These are phyloP conservation scores for Ciona savignyi DNA, from an alignment of 23 tunicate genomes.

Conservation along the genomic window DNA sequence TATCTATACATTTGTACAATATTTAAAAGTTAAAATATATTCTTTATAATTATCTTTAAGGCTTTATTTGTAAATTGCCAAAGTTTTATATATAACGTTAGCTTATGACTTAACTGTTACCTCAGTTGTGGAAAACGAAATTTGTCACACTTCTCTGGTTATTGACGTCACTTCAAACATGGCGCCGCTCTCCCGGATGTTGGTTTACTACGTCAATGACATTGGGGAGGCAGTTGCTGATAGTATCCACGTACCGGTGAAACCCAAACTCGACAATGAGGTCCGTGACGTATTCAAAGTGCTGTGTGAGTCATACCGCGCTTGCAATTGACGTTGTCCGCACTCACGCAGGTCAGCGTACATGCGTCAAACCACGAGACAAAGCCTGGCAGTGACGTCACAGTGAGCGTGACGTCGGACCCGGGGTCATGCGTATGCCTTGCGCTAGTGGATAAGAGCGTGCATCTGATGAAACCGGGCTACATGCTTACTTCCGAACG, in stretches of 20 bases:
- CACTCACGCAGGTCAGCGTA: too few relatives aligned
- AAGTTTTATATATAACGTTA: too few relatives aligned
- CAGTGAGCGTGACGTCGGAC: constrained; percentile 21
- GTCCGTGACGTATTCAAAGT: constrained; percentile 9
- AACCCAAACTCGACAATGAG: constrained; percentile 50
- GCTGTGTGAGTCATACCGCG: not conserved
- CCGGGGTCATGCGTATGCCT: constrained; percentile 80
- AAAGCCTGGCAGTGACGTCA: constrained; percentile 45
- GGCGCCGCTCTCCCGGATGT: constrained; percentile 83
- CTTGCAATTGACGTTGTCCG: too few relatives aligned
- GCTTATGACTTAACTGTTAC: too few relatives aligned
- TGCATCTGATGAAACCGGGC: constrained; percentile 63
- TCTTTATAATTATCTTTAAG: too few relatives aligned
- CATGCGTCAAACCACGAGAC: constrained; percentile 7
- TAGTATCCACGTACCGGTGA: constrained; percentile 64
- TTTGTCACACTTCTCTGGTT: constrained; percentile 28
- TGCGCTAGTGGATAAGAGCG: constrained; percentile 65
- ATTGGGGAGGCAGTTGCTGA: constrained; percentile 93
- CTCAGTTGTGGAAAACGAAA: not conserved
- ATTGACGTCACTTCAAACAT: constrained; percentile 54
- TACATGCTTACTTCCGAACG: constrained; percentile 47
- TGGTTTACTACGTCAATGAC: constrained; percentile 85
- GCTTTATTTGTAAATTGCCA: too few relatives aligned
- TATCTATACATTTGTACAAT: too few relatives aligned
- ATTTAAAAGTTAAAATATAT: too few relatives aligned